Conservation (phyloP, 2,888 invertebrate species). For the Caenorhabditis imperialis region DNA sequence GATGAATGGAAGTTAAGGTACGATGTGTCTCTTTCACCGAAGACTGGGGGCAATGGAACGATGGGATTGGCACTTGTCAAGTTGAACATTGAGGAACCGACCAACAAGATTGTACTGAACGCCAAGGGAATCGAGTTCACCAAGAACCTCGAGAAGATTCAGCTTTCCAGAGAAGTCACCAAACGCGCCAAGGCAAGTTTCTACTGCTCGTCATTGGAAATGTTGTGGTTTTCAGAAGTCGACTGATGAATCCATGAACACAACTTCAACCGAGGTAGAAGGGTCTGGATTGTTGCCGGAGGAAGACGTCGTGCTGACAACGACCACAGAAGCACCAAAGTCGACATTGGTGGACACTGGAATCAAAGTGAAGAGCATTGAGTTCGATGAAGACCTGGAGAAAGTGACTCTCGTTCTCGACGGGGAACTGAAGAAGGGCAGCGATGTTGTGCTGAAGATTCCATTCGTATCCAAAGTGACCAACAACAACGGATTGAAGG, state of each 20-base stretch:
- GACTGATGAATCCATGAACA: background rate
- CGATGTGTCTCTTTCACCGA: constrained; percentile 43
- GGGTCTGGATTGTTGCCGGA: constrained; percentile 19
- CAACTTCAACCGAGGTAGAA: constrained; percentile 16
- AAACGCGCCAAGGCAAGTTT: constrained; percentile 31
- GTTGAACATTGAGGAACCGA: constrained; percentile 47
- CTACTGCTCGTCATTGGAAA: too few species aligned
- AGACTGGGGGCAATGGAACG: constrained; percentile 27
- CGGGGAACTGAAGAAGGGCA: constrained; percentile 55
- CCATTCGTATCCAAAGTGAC: constrained; percentile 45
- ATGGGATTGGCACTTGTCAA: constrained; percentile 51
- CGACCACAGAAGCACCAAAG: constrained; percentile 19
- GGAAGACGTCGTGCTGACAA: constrained; percentile 14
- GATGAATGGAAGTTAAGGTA: constrained; percentile 24
- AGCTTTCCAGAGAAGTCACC: constrained; percentile 26
- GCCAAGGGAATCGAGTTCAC: constrained; percentile 53
- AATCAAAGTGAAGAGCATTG: constrained; percentile 42
- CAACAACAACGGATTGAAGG: constrained; percentile 41
- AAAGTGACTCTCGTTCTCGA: constrained; percentile 66
- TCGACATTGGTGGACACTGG: constrained; percentile 36
- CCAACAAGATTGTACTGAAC: constrained; percentile 60
- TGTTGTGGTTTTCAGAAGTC: constrained; percentile 29
- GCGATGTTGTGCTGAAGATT: constrained; percentile 48
- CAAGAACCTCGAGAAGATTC: constrained; percentile 49
- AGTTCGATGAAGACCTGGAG: constrained; percentile 64